phyloP scores from a whole-genome alignment of 1,140 invertebrate species.

The Drosophila eugracilis region DNA sequence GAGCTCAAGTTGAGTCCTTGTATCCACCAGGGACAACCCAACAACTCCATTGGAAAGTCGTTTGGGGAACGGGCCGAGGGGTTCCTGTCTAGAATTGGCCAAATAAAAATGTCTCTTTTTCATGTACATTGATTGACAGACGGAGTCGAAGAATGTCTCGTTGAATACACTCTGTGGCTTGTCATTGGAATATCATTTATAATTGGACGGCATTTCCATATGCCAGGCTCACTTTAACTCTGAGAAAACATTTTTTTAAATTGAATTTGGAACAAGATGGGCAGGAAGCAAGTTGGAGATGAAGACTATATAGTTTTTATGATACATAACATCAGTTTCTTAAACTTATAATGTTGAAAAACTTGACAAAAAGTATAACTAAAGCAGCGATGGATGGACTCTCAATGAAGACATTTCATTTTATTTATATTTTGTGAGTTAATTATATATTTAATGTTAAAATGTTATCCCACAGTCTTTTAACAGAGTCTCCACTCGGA shows the following conservation, averaged over 20 bases:
- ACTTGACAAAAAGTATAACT: too few relatives aligned
- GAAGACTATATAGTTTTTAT: neutral
- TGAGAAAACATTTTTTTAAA: neutral
- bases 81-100: slow-evolving; percentile 22
- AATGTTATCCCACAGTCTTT: slow-evolving; percentile 8
- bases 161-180: slow-evolving; percentile 5
- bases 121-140: slow-evolving; percentile 56
- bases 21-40: slow-evolving; percentile 29
- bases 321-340: too few relatives aligned
- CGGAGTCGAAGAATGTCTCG: slow-evolving; percentile 16
- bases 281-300: neutral
- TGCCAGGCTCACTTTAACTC: too few relatives aligned
- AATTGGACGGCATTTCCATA: slow-evolving; percentile 31
- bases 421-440: too few relatives aligned
- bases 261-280: neutral
- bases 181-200: slow-evolving; percentile 30
- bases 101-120: slow-evolving; percentile 62
- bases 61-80: neutral
- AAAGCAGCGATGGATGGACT: too few relatives aligned
- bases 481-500: too few relatives aligned
- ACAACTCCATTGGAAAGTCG: slow-evolving; percentile 7
- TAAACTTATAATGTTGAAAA: too few relatives aligned
- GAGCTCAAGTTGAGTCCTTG: slow-evolving; percentile 23
- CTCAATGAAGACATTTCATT: too few relatives aligned
- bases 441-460: too few relatives aligned